Evolutionary conservation across 2,888 invertebrate species (phyloP).

Genomic region (Loripinus fragilis): DNA sequence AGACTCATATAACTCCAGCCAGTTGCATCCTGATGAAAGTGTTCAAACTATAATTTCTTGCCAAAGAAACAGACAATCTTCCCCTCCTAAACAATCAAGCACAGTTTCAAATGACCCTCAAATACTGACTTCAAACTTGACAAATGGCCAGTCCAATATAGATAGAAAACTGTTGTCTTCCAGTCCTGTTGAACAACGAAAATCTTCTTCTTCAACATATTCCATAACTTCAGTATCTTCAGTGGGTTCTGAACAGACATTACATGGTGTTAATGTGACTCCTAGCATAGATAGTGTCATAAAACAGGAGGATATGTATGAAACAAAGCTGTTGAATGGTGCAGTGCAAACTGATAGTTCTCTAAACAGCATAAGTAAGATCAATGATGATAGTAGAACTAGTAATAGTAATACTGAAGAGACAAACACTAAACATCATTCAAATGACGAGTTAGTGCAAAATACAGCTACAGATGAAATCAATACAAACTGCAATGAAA

Average conservation of each 20-base stretch:
- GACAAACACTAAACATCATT: not conserved
- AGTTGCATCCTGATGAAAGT: not conserved
- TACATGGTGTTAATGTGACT: not conserved
- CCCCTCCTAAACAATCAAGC: not conserved
- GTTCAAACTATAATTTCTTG: not conserved
- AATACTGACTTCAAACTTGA: not conserved
- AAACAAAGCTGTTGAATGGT: not conserved
- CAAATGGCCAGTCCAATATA: not conserved
- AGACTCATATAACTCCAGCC: not conserved
- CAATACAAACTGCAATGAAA: not conserved
- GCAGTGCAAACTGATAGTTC: not conserved
- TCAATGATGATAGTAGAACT: not conserved
- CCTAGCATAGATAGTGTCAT: not conserved
- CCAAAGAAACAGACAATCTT: not conserved
- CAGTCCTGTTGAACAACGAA: slow-evolving; percentile 43
- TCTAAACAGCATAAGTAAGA: not conserved
- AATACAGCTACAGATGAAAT: not conserved
- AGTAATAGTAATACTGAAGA: not conserved
- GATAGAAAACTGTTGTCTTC: slow-evolving; percentile 34
- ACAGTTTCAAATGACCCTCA: not conserved
- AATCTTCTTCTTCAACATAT: slow-evolving; percentile 16
- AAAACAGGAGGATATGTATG: not conserved
- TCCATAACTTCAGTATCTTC: slow-evolving; percentile 33
- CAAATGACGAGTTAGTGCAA: not conserved
- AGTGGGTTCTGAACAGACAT: slow-evolving; percentile 3